Evolutionary conservation across 1,140 invertebrate species (phyloP).

Genomic region (Proctacanthus coquilletti): DNA sequence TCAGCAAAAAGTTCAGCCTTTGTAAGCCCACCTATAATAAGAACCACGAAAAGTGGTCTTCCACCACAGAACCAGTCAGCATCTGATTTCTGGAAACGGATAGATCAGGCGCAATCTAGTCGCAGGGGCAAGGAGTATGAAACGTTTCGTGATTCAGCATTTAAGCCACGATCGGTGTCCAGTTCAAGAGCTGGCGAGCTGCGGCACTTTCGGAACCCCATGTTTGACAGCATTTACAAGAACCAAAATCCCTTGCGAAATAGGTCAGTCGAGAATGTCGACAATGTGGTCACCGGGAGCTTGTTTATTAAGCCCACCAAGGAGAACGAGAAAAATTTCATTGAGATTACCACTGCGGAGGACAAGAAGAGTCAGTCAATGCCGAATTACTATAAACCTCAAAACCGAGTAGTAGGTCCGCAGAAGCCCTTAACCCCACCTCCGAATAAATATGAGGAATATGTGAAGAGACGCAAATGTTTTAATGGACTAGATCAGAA

Average conservation of each 20-base stretch:
- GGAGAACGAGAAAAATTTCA: conserved; percentile 12
- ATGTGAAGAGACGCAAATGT: conserved; percentile 23
- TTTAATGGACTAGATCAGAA: conserved; percentile 5
- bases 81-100: conserved; percentile 45
- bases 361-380: conserved; percentile 24
- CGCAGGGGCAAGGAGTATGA: too few relatives aligned
- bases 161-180: conserved; percentile 24
- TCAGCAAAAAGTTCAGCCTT: neutral
- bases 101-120: conserved; percentile 37
- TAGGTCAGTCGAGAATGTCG: conserved; percentile 6
- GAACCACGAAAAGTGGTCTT: conserved; percentile 24
- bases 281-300: conserved; percentile 19
- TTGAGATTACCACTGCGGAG: conserved; percentile 16
- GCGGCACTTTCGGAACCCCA: conserved; percentile 16
- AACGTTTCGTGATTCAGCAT: too few relatives aligned
- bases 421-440: neutral
- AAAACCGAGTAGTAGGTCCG: conserved; percentile 7
- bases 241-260: neutral
- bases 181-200: conserved; percentile 17
- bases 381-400: conserved; percentile 17
- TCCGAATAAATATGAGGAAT: conserved; percentile 22
- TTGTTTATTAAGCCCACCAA: conserved; percentile 18
- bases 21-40: conserved; percentile 13
- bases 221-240: conserved; percentile 17
- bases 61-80: conserved; percentile 26